Percentiles rank a stretch among this genome's conserved stretches.
Evolutionary conservation across 1,140 invertebrate species (phyloP).

Genomic region (Adoxophyes honmai): DNA sequence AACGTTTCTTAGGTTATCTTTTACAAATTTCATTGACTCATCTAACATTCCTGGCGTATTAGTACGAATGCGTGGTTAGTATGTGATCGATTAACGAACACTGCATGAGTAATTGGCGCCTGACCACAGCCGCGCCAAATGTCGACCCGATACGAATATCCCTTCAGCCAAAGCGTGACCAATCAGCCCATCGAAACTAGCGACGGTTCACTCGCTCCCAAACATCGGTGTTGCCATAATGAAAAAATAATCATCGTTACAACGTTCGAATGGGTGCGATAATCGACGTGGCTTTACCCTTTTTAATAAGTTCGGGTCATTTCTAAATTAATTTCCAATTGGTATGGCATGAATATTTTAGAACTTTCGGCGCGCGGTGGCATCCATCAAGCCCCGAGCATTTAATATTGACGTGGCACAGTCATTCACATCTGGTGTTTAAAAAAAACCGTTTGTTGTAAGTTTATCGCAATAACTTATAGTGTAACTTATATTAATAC

Average conservation of each 20-base stretch:
- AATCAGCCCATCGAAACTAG: constrained; percentile 12
- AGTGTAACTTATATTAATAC: too few species aligned
- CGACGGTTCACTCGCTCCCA: constrained; percentile 12
- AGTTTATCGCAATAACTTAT: too few species aligned
- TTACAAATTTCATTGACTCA: too few species aligned
- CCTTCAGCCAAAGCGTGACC: constrained; percentile 3
- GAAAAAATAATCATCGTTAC: constrained; percentile 12
- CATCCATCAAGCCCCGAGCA: too few species aligned
- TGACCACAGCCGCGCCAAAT: constrained; percentile 40
- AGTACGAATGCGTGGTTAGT: too few species aligned
- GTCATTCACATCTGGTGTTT: too few species aligned
- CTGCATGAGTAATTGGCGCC: constrained; percentile 37
- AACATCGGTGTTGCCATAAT: not conserved
- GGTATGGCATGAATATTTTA: constrained; percentile 11
- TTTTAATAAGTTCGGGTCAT: constrained; percentile 1
- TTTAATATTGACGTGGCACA: too few species aligned
- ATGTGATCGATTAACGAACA: constrained; percentile 37
- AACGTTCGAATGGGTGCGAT: not conserved
- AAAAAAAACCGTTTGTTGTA: too few species aligned
- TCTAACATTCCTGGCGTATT: too few species aligned
- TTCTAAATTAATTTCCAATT: constrained; percentile 2
- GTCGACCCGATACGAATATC: constrained; percentile 9
- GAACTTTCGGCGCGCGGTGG: not conserved
- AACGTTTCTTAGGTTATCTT: too few species aligned
- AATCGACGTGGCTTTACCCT: constrained; percentile 9